Evolutionary conservation across 2,888 invertebrate species (phyloP).

Genomic region (Agrotis ipsilon): DNA sequence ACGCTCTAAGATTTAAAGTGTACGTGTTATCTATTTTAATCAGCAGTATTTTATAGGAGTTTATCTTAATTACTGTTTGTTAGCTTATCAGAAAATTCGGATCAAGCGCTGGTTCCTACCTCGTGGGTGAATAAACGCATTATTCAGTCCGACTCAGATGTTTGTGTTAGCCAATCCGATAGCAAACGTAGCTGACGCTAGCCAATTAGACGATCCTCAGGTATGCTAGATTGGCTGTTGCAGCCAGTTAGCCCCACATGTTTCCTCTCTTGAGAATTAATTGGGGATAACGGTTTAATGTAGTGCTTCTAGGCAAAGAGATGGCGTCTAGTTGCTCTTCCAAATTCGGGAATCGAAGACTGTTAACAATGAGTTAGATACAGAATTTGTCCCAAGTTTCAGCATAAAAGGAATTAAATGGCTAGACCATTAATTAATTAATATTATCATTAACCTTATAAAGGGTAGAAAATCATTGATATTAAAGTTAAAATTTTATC

Average conservation of each 20-base stretch:
- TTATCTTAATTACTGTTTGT: slow-evolving; percentile 27
- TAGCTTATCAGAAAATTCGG: slow-evolving; percentile 37
- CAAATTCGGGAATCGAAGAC: not conserved
- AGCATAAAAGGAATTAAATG: not conserved
- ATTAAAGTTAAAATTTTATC: too few species aligned
- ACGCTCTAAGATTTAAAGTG: slow-evolving; percentile 34
- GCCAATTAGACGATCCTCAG: slow-evolving; percentile 36
- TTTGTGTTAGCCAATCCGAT: slow-evolving; percentile 28
- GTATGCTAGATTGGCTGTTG: slow-evolving; percentile 23
- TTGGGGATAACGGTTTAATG: slow-evolving; percentile 22
- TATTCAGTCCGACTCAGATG: slow-evolving; percentile 22
- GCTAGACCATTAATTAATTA: too few species aligned
- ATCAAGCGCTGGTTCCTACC: slow-evolving; percentile 21
- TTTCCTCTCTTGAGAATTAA: slow-evolving; percentile 44
- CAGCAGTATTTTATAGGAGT: slow-evolving; percentile 34
- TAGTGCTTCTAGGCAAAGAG: slow-evolving; percentile 12
- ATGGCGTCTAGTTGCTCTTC: not conserved
- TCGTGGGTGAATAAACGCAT: slow-evolving; percentile 27
- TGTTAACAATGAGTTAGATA: not conserved
- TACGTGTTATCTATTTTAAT: slow-evolving; percentile 48
- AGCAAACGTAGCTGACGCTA: slow-evolving; percentile 8
- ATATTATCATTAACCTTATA: too few species aligned
- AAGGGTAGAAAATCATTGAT: too few species aligned
- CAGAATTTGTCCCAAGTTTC: not conserved
- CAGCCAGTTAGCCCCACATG: slow-evolving; percentile 28